phyloP scores from a whole-genome alignment of 2,888 invertebrate species.

The Cephus pygmeus region DNA sequence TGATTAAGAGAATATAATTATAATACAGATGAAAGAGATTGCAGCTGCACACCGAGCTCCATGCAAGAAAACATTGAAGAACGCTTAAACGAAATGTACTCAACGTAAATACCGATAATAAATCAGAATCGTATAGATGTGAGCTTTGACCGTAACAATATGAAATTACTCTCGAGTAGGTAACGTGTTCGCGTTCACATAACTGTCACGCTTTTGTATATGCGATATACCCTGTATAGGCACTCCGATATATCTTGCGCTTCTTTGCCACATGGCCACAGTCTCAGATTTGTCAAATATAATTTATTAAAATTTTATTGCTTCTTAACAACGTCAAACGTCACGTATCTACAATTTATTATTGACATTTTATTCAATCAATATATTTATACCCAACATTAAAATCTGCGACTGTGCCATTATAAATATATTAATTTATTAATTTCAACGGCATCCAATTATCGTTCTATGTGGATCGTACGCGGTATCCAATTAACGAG shows the following conservation, averaged over 20 bases:
- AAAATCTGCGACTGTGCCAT: neutral
- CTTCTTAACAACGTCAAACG: neutral
- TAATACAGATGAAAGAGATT: slow-evolving; percentile 49
- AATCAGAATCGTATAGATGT: slow-evolving; percentile 36
- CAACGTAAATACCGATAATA: slow-evolving; percentile 48
- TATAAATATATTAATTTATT: neutral
- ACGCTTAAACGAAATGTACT: slow-evolving; percentile 58
- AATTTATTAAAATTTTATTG: neutral
- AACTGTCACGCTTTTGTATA: neutral
- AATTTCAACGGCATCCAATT: neutral
- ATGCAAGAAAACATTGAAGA: slow-evolving; percentile 65
- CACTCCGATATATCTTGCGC: neutral
- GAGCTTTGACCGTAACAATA: neutral
- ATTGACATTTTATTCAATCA: neutral
- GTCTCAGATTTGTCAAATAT: neutral
- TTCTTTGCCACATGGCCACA: neutral
- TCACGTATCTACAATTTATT: neutral
- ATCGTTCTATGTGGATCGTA: neutral
- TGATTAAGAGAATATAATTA: slow-evolving; percentile 10
- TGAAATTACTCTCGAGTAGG: neutral
- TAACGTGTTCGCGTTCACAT: neutral
- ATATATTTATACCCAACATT: neutral
- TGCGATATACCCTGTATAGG: neutral
- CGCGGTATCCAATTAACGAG: too few relatives aligned
- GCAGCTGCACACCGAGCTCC: slow-evolving; percentile 66